Evolutionary conservation across 2,888 invertebrate genomes (phyloP).

Genomic region (Tuta absoluta): DNA sequence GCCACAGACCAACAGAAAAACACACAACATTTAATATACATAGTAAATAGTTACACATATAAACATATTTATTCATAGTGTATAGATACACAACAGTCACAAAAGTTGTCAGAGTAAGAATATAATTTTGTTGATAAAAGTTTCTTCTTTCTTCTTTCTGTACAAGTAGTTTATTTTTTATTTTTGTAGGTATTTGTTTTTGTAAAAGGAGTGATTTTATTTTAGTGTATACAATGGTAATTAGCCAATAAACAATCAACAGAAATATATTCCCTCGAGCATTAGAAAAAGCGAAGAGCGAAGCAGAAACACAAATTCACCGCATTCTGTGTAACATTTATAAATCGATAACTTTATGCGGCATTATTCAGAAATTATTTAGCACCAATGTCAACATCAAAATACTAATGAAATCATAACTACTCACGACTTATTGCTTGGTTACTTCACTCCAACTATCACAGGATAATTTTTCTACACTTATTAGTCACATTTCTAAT

Average conservation of each 20-base stretch:
- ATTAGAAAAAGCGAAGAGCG: constrained; percentile 39
- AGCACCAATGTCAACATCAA: constrained; percentile 37
- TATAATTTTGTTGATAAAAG: too few species aligned
- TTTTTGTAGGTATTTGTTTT: background rate
- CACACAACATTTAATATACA: constrained; percentile 25
- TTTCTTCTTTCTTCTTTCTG: too few species aligned
- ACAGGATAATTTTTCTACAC: constrained; percentile 43
- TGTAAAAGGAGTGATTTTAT: background rate
- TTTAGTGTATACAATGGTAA: background rate
- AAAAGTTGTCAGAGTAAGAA: too few species aligned
- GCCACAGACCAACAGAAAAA: constrained; percentile 41
- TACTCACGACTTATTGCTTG: constrained; percentile 64
- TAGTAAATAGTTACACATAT: constrained; percentile 5
- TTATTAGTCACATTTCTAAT: constrained; percentile 69
- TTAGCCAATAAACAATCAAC: constrained; percentile 28
- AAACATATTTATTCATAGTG: too few species aligned
- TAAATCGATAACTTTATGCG: constrained; percentile 69
- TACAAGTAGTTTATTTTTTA: too few species aligned
- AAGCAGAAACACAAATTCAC: constrained; percentile 47
- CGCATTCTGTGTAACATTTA: constrained; percentile 51
- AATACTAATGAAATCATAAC: constrained; percentile 37
- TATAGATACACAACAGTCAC: too few species aligned
- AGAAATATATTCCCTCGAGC: constrained; percentile 41
- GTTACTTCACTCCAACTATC: constrained; percentile 50
- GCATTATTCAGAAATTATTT: constrained; percentile 50